A percentile compares a stretch with the other conserved stretches of the same genome.
Conservation (phyloP, 1,140 invertebrate genomes). For the Drosophila trapezifrons region DNA sequence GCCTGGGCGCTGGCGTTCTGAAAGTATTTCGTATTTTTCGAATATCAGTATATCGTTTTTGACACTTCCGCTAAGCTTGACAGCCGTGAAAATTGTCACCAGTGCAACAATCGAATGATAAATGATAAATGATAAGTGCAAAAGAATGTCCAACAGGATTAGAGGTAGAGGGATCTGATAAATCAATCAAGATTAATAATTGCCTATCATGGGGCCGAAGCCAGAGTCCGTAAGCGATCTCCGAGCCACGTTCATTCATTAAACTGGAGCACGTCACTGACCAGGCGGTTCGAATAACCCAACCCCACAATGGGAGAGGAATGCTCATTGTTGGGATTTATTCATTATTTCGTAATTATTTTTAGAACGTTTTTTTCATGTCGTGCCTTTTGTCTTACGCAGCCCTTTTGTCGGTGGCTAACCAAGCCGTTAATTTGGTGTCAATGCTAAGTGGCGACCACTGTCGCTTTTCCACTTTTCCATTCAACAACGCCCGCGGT, state of each 20-base stretch:
- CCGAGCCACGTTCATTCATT: constrained; percentile 62
- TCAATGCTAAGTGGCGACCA: constrained; percentile 77
- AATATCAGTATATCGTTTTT: constrained; percentile 31
- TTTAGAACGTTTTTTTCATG: constrained; percentile 76
- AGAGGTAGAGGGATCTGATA: constrained; percentile 53
- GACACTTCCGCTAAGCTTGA: constrained; percentile 83
- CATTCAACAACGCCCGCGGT: constrained; percentile 69
- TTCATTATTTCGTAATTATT: constrained; percentile 41
- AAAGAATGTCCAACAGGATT: constrained; percentile 81
- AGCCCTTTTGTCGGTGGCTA: constrained; percentile 55
- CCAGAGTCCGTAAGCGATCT: constrained; percentile 15
- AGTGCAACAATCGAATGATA: constrained; percentile 77
- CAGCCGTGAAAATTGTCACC: constrained; percentile 81
- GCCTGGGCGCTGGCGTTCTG: constrained; percentile 24
- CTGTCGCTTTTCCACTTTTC: constrained; percentile 39
- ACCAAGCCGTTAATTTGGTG: constrained; percentile 63
- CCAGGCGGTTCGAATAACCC: constrained; percentile 68
- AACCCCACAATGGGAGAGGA: constrained; percentile 75
- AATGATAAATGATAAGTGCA: constrained; percentile 79
- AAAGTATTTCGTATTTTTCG: constrained; percentile 38
- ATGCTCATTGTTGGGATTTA: constrained; percentile 50
- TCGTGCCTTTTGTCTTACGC: constrained; percentile 43
- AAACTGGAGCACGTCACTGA: constrained; percentile 68
- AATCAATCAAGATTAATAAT: constrained; percentile 80
- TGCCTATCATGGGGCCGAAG: constrained; percentile 57